Base-by-base conservation (phyloP, 2,113 vertebrate genomes). In the Narcine bancroftii region DNA sequence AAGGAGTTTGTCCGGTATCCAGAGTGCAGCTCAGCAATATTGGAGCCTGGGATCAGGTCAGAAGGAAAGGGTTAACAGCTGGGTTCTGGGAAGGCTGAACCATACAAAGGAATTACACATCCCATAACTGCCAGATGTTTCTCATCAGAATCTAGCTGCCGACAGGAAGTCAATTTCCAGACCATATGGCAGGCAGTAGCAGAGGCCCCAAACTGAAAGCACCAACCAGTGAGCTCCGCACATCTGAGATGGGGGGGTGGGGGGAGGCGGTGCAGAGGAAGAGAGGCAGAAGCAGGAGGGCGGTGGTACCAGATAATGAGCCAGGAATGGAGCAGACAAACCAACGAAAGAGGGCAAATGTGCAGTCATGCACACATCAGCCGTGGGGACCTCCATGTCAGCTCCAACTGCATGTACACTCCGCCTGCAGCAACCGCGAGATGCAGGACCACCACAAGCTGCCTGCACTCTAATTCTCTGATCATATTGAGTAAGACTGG, bases 31-130 rank as follows among this genome's bases (percentile, higher is more conserved):
- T 75, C n/a, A 15, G 2, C 0, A 36, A 39, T 39, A 4, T 17
- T 39, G 11, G 0, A 15, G 24, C 10, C 45, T 33, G 69, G 69
- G 10, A 39, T 36, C 72, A 15, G 26, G 77, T 15, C 15, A 33
- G 21, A n/a, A 33, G 81, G 81, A 85, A 85, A 53, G 81, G 81
- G 50, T 85, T 85, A 85, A 85, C n/a, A 29, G 19, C 50, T 17
- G 15, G 1, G 6, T 36, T 85, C 53, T 53, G 53, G 13, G 13
- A 60, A 60, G 11, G 6, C 47, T 11, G 1, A 0, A 13, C 6
- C n/a, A 85, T 33, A 60, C 50, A 85, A 50, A 83, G 50, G 50
- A 36, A 17, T 85, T 60, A 60, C 53, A 85, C 81, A 85, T 17
- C 72, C n/a, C 72, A 75, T 15, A 19, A 6, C n/a, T 1, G 5